A percentile compares a stretch with the other conserved stretches of the same genome.
These are phyloP conservation scores for Trachemys scripta DNA, from an alignment of 2,113 vertebrate genomes.

Conservation along the genomic window DNA sequence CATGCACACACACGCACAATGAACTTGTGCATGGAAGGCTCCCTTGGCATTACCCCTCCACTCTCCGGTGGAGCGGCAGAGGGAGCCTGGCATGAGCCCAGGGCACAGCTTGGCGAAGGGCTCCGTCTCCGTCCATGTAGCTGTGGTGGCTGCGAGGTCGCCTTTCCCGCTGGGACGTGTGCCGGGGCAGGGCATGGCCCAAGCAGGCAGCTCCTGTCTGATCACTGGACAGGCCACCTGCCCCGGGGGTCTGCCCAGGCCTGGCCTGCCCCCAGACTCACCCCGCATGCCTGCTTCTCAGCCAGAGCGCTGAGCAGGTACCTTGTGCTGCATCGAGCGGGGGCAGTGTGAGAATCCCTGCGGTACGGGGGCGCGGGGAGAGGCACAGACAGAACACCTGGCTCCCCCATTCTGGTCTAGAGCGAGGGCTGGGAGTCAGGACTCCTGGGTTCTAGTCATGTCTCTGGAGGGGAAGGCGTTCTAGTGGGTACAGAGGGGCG, in stretches of 20 bases:
- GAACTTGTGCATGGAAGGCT: background rate
- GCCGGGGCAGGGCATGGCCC: background rate
- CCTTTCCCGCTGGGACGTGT: background rate
- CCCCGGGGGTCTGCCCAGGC: background rate
- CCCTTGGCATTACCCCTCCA: background rate
- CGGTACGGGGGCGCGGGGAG: no score
- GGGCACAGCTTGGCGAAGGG: background rate
- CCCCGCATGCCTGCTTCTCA: background rate
- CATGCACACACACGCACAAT: accelerated
- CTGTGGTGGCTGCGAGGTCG: background rate
- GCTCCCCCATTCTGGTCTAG: background rate
- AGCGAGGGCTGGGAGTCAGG: background rate
- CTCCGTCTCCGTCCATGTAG: background rate
- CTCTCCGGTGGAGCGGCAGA: background rate
- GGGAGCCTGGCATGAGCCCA: background rate
- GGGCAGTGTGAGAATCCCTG: background rate
- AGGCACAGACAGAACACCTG: background rate
- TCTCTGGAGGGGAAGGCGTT: no score
- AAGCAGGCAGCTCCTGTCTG: background rate
- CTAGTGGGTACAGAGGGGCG: no score
- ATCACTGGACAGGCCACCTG: background rate
- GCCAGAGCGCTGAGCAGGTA: no score
- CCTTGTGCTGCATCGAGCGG: background rate
- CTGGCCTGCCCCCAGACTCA: background rate
- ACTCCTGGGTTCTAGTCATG: no score